Evolutionary conservation across 2,888 invertebrate species (phyloP), one percentile per base, ranked within the genome.

Genomic region (Meiosimyza platycephala): DNA sequence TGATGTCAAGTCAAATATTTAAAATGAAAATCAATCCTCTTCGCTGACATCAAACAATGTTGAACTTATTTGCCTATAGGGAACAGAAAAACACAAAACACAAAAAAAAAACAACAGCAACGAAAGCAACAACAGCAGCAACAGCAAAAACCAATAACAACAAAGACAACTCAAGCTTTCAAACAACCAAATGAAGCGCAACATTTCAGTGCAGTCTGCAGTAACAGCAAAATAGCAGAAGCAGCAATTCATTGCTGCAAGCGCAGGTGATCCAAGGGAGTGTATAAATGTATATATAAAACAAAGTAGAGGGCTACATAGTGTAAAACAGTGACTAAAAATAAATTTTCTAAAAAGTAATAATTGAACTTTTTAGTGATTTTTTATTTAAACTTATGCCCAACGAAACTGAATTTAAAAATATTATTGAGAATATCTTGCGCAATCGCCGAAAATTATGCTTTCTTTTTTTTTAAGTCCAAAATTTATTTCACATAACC

Each of bases 21-120:
- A 72, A 68, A 63, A 68, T 68, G 48, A 68, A 68, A 72, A 72
- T 72, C 68, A 68, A 68, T 72, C 68, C 66, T 72, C 28, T 67
- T 74, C 75, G 73, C 72, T 75, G 75, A 76, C 75, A 77, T 77
- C 64, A 57, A 76, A 71, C 72, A 77, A 78, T 81, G 74, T 68
- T 69, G 72, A 74, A 78, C 79, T 79, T 75, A 78, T 77, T 80
- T 76, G 66, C 51, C 65, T 22, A 50, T 50, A 13, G 68, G 67
- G 47, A n/a, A 48, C 13, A 18, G 40, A 15, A 28, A 13, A 62
- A 16, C 28, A 62, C 13, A 33, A 52, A 71, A 62, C 13, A 33
- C 33, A 71, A 73, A 62, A 71, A 63, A 55, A 40, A 48, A 12
- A 48, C 16, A 40, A 18, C n/a, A n/a, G 7, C 7, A 63, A 63